phyloP scores from a whole-genome alignment of 2,888 invertebrate genomes.

The Lasioglossum pauxillum region DNA sequence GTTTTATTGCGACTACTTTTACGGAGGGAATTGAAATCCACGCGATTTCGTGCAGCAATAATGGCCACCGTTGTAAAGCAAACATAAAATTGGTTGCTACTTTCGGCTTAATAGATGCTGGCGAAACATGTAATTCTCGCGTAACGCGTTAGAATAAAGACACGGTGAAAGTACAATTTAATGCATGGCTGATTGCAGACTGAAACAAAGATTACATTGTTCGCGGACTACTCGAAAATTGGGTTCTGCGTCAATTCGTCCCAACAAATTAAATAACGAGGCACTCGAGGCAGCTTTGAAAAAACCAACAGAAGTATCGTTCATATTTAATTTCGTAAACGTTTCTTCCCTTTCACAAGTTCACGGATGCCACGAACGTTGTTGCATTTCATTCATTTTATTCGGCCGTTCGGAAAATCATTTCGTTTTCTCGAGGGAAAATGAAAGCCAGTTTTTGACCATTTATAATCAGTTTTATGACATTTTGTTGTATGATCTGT shows the following conservation, averaged over 20 bases:
- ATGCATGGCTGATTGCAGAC: slow-evolving; percentile 22
- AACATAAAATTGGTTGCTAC: slow-evolving; percentile 7
- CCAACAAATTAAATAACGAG: not conserved
- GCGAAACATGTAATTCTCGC: slow-evolving; percentile 23
- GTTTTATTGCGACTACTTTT: not conserved
- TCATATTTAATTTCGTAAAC: not conserved
- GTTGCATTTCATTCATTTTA: too few relatives aligned
- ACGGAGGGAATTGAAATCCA: not conserved
- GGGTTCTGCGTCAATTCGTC: not conserved
- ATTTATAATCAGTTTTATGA: too few relatives aligned
- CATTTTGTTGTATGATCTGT: too few relatives aligned
- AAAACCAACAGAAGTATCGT: not conserved
- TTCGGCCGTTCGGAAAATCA: too few relatives aligned
- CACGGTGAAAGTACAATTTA: slow-evolving; percentile 42
- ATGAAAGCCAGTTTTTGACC: too few relatives aligned
- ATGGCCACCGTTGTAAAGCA: not conserved
- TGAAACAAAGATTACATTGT: slow-evolving; percentile 3
- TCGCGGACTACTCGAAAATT: not conserved
- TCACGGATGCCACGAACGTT: too few relatives aligned
- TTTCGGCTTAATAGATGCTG: not conserved
- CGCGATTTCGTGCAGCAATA: slow-evolving; percentile 8
- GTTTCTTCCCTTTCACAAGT: not conserved
- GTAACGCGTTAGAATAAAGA: slow-evolving; percentile 34
- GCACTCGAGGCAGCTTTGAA: not conserved
- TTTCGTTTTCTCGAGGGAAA: too few relatives aligned